A percentile compares a stretch with the other conserved stretches of the same genome.
phyloP scores from a whole-genome alignment of 2,888 invertebrate genomes.

The Lumbricus terrestris region DNA sequence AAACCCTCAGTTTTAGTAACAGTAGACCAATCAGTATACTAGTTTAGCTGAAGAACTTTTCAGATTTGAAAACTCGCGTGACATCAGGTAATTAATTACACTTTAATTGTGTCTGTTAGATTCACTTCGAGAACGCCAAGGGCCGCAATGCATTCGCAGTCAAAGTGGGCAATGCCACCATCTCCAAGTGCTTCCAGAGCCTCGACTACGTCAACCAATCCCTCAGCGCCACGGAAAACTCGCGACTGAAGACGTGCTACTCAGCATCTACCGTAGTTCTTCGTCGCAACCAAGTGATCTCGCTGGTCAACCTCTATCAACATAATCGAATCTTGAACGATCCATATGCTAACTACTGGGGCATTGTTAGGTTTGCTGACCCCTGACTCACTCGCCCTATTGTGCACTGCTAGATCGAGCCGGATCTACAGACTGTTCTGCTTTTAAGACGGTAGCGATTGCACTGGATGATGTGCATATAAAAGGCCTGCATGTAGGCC shows the following conservation, averaged over 20 bases:
- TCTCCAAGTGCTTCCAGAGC: slow-evolving; percentile 6
- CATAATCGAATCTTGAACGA: background rate
- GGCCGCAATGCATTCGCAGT: background rate
- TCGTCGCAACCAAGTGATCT: background rate
- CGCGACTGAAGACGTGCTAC: slow-evolving; percentile 3
- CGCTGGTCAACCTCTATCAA: background rate
- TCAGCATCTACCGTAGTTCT: background rate
- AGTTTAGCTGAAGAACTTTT: no score
- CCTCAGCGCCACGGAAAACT: background rate
- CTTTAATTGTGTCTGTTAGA: background rate
- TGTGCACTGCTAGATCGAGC: background rate
- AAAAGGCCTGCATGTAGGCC: no score
- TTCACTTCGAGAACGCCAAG: background rate
- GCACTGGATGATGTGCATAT: background rate
- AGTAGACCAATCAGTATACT: no score
- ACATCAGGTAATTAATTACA: no score
- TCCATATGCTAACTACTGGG: background rate
- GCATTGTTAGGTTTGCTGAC: background rate
- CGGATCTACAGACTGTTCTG: background rate
- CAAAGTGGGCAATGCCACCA: background rate
- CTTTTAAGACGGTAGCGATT: background rate
- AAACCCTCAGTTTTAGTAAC: no score
- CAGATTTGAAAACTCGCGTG: no score
- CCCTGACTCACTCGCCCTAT: background rate
- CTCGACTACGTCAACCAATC: background rate